Percentiles rank a stretch among this genome's conserved stretches.
These are phyloP conservation scores for Orius insidiosus DNA, from an alignment of 1,140 invertebrate genomes.

Conservation along the genomic window DNA sequence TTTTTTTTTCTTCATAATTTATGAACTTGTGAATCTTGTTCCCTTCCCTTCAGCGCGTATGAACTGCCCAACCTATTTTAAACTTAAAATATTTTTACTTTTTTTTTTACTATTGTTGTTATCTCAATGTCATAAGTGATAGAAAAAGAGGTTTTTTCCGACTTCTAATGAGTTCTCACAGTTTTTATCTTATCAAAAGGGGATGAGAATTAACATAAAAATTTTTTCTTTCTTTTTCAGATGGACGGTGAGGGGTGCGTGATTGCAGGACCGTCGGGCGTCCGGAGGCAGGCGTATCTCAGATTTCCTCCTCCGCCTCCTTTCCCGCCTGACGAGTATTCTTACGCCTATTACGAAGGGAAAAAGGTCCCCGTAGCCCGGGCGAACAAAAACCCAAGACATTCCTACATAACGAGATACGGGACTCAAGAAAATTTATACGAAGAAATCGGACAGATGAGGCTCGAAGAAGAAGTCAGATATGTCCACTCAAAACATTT, in stretches of 20 bases:
- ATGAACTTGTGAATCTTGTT: too few species aligned
- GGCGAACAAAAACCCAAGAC: background rate
- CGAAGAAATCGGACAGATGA: conserved; percentile 56
- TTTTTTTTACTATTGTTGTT: too few species aligned
- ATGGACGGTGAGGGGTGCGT: conserved; percentile 10
- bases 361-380: conserved; percentile 8
- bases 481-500: conserved; percentile 23
- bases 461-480: conserved; percentile 66
- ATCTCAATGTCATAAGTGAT: too few species aligned
- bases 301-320: conserved; percentile 20
- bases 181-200: too few species aligned
- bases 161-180: too few species aligned
- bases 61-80: too few species aligned
- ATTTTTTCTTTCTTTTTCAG: conserved; percentile 1
- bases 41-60: too few species aligned
- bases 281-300: conserved; percentile 13
- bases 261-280: conserved; percentile 9
- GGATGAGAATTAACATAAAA: background rate
- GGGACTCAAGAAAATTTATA: conserved; percentile 76
- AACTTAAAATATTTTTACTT: too few species aligned
- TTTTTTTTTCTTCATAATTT: too few species aligned
- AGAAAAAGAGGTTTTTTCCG: too few species aligned
- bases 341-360: conserved; percentile 57
- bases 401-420: conserved; percentile 42
- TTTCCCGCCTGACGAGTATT: conserved; percentile 37